phyloP scores from a whole-genome alignment of 2,113 vertebrate genomes.

The Pipa parva region DNA sequence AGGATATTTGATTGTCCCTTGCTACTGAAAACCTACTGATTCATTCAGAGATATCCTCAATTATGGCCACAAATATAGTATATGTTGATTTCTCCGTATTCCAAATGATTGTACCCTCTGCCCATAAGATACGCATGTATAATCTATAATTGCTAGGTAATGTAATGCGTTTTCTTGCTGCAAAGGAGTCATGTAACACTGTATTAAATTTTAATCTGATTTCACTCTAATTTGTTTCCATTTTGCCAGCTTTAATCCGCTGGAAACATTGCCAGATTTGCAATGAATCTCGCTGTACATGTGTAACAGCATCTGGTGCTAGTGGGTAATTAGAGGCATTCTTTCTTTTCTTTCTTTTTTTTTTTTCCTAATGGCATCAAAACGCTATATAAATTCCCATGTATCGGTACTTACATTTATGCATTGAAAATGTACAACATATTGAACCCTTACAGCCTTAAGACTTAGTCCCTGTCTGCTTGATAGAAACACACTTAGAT shows the following conservation, averaged over 20 bases:
- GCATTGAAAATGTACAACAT: neutral
- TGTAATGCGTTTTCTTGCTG: neutral
- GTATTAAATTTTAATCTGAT: neutral
- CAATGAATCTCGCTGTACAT: neutral
- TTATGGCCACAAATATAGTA: too few species aligned
- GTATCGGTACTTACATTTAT: neutral
- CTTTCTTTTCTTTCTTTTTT: neutral
- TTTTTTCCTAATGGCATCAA: neutral
- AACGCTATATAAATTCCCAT: neutral
- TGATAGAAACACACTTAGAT: slow-evolving; percentile 46
- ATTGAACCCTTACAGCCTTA: neutral
- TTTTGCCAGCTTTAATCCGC: neutral
- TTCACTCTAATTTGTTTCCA: neutral
- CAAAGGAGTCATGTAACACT: neutral
- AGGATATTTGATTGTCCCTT: too few species aligned
- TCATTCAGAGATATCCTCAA: too few species aligned
- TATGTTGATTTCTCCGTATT: too few species aligned
- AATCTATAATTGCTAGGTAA: too few species aligned
- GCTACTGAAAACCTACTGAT: too few species aligned
- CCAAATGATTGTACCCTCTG: too few species aligned
- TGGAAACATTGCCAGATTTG: neutral
- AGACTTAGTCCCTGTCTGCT: slow-evolving; percentile 47
- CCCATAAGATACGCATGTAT: too few species aligned
- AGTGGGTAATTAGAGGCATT: slow-evolving; percentile 2
- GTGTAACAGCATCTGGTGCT: slow-evolving; percentile 41